These are phyloP conservation scores for Spialia ferax DNA, from an alignment of 2,888 invertebrate genomes.

Conservation along the genomic window DNA sequence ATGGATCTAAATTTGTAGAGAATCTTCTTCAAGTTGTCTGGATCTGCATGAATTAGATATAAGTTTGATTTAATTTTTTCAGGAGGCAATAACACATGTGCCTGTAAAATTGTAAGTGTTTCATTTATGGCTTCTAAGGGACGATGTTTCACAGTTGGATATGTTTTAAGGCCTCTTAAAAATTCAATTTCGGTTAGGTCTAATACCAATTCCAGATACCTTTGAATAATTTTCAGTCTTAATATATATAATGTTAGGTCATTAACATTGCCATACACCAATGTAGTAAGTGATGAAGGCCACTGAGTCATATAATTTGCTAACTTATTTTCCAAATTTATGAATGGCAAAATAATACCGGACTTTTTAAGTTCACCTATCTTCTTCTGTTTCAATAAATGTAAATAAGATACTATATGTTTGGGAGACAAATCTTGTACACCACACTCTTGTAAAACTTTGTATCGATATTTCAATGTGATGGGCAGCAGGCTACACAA, in stretches of 20 bases:
- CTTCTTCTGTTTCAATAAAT: constrained; percentile 65
- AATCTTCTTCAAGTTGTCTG: constrained; percentile 73
- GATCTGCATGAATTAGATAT: constrained; percentile 74
- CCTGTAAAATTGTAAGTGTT: constrained; percentile 67
- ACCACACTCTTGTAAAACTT: constrained; percentile 78
- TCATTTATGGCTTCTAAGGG: constrained; percentile 74
- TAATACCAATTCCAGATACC: constrained; percentile 74
- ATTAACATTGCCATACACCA: constrained; percentile 67
- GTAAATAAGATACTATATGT: constrained; percentile 63
- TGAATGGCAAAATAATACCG: constrained; percentile 55
- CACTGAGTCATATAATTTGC: constrained; percentile 77
- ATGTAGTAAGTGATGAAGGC: constrained; percentile 79
- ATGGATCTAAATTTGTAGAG: constrained; percentile 65
- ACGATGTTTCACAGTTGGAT: constrained; percentile 78
- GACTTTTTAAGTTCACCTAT: constrained; percentile 64
- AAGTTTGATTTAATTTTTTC: constrained; percentile 77
- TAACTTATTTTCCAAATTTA: constrained; percentile 75
- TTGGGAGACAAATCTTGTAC: constrained; percentile 57
- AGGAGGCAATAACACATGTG: constrained; percentile 66
- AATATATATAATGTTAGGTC: constrained; percentile 62
- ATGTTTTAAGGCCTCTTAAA: constrained; percentile 68
- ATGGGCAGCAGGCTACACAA: constrained; percentile 71
- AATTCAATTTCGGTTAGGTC: constrained; percentile 74
- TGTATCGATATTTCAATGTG: constrained; percentile 68
- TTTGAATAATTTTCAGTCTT: constrained; percentile 75